Conservation (phyloP, 2,113 vertebrate genomes). For the Platysteira castanea region DNA sequence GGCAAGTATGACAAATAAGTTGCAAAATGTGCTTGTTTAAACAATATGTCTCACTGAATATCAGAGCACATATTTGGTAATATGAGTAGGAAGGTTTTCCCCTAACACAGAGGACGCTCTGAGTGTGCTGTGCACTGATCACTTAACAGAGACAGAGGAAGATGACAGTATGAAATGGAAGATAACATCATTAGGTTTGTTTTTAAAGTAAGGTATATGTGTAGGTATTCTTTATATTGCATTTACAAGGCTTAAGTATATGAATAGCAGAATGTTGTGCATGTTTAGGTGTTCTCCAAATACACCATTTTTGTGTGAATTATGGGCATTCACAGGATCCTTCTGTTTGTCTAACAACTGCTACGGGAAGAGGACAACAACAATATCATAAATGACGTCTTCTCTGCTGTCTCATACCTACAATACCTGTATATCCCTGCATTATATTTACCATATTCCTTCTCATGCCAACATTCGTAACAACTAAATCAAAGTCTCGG, state of each 20-base stretch:
- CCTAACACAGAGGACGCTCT: background rate
- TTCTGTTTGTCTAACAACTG: background rate
- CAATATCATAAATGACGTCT: accelerated
- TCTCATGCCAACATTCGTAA: background rate
- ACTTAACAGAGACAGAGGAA: background rate
- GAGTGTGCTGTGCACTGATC: background rate
- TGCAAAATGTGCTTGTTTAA: constrained; percentile 17
- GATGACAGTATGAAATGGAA: background rate
- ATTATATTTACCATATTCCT: background rate
- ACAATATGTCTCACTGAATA: background rate
- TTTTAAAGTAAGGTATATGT: background rate
- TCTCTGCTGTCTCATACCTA: background rate
- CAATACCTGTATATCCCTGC: background rate
- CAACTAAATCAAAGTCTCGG: background rate
- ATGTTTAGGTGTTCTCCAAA: background rate
- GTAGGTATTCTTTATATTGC: background rate
- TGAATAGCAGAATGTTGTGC: background rate
- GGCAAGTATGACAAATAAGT: constrained; percentile 24
- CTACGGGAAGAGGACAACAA: background rate
- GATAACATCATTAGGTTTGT: background rate
- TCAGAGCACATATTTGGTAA: background rate
- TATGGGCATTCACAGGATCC: background rate
- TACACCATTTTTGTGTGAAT: background rate
- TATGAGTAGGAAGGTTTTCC: background rate
- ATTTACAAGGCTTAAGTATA: background rate